Percentiles rank a stretch among this genome's conserved stretches.
Evolutionary conservation across 2,888 invertebrate genomes (phyloP).

Genomic region (Drosophila neonasuta): DNA sequence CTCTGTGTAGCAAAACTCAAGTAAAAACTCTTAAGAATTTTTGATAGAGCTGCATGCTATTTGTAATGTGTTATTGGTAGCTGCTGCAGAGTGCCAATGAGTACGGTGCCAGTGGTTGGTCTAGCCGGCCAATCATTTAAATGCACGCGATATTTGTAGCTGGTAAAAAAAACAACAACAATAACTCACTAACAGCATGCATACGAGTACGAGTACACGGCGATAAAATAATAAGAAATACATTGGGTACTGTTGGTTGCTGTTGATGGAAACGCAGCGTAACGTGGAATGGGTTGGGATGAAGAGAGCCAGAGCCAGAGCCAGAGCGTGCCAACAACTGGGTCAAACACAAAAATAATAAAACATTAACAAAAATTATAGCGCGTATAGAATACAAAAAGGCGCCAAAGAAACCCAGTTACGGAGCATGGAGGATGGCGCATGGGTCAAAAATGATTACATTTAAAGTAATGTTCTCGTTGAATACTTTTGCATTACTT

Average conservation of each 20-base stretch:
- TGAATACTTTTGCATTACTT: conserved; percentile 15
- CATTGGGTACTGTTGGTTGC: conserved; percentile 24
- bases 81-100: conserved; percentile 52
- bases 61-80: conserved; percentile 30
- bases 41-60: conserved; percentile 43
- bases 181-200: conserved; percentile 56
- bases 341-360: conserved; percentile 75
- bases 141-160: conserved; percentile 71
- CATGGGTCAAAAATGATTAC: conserved; percentile 40
- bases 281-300: conserved; percentile 12
- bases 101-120: conserved; percentile 32
- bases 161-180: conserved; percentile 30
- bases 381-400: conserved; percentile 60
- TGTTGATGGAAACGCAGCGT: conserved; percentile 48
- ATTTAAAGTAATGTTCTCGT: conserved; percentile 44
- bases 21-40: conserved; percentile 7
- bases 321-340: conserved; percentile 66
- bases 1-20: neutral
- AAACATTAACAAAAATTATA: conserved; percentile 78
- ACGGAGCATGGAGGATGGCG: conserved; percentile 9
- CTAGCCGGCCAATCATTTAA: conserved; percentile 73
- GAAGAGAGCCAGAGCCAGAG: conserved; percentile 31
- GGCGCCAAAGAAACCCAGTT: conserved; percentile 31
- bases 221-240: conserved; percentile 58
- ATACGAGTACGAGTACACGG: conserved; percentile 24